These are phyloP conservation scores for Eclectus roratus DNA, from an alignment of 2,113 vertebrate species.

Conservation along the genomic window DNA sequence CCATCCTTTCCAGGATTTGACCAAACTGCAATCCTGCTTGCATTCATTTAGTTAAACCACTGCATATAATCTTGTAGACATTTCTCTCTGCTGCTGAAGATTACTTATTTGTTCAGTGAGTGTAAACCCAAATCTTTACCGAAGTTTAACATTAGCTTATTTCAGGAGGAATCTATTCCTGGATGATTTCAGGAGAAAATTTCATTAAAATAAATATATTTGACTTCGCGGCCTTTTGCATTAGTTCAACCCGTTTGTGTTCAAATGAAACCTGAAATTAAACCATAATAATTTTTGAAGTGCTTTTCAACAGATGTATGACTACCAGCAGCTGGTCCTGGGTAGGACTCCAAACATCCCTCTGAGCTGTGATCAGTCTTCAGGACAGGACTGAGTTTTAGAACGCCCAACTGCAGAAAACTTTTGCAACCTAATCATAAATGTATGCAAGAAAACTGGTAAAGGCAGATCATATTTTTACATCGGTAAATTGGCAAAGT, in stretches of 20 bases:
- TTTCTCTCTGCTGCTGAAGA: not conserved
- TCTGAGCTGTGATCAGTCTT: not conserved
- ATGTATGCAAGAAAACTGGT: not conserved
- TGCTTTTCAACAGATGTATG: not conserved
- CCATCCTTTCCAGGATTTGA: not conserved
- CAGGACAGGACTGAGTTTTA: not conserved
- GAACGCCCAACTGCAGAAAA: not conserved
- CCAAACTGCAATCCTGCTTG: rapidly evolving
- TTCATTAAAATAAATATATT: not conserved
- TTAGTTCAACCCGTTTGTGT: not conserved
- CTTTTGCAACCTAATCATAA: not conserved
- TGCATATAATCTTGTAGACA: not conserved
- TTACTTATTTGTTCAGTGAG: not conserved
- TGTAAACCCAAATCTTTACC: not conserved
- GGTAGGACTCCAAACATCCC: not conserved
- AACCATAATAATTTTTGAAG: not conserved
- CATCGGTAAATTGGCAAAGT: not conserved
- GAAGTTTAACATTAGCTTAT: not conserved
- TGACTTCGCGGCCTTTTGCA: not conserved
- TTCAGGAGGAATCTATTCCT: not conserved
- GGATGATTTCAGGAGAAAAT: not conserved
- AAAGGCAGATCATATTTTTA: not conserved
- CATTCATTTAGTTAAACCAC: not conserved
- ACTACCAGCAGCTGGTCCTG: not conserved
- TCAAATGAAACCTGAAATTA: not conserved